Evolutionary conservation across 2,888 invertebrate genomes (phyloP).

Genomic region (Hofmannophila pseudospretella): DNA sequence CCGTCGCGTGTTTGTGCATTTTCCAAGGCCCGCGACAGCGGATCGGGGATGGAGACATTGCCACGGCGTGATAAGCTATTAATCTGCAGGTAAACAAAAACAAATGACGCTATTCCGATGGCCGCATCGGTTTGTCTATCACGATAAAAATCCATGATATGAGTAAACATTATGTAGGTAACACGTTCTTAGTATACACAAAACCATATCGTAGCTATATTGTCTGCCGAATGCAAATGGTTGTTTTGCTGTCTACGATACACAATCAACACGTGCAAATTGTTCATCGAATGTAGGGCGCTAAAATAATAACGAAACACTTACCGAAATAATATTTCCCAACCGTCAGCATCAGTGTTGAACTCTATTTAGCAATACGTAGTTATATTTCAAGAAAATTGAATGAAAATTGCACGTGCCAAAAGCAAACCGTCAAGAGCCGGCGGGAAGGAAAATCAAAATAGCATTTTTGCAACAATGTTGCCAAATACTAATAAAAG

Average conservation of each 20-base stretch:
- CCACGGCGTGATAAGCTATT: constrained; percentile 40
- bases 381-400: constrained; percentile 42
- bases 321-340: constrained; percentile 58
- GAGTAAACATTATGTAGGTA: constrained; percentile 5
- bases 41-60: constrained; percentile 68
- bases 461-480: constrained; percentile 49
- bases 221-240: constrained; percentile 63
- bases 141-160: neutral
- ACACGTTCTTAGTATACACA: constrained; percentile 15
- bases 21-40: constrained; percentile 71
- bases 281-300: constrained; percentile 34
- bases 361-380: constrained; percentile 38
- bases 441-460: constrained; percentile 72
- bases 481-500: no score
- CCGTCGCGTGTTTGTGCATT: constrained; percentile 67
- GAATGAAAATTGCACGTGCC: constrained; percentile 72
- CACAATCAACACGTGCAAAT: constrained; percentile 62
- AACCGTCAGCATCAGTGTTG: constrained; percentile 66
- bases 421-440: constrained; percentile 67
- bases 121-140: constrained; percentile 5
- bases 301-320: constrained; percentile 38
- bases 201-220: constrained; percentile 72
- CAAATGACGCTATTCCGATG: constrained; percentile 54
- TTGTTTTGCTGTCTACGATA: constrained; percentile 69
- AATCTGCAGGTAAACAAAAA: constrained; percentile 75